These are phyloP conservation scores for Stenoptilia bipunctidactyla DNA, from an alignment of 2,888 invertebrate species.

Conservation along the genomic window DNA sequence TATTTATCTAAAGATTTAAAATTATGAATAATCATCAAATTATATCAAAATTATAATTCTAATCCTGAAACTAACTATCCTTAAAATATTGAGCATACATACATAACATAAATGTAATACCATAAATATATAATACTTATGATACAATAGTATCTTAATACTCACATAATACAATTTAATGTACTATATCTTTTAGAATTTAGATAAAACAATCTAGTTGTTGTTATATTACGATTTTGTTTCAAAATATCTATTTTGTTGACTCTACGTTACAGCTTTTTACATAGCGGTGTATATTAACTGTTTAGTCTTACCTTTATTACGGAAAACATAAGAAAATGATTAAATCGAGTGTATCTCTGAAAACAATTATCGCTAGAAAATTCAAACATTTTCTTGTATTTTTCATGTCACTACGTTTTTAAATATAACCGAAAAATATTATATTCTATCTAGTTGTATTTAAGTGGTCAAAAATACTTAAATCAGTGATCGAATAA, in stretches of 20 bases:
- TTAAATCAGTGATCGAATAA: slow-evolving; percentile 68
- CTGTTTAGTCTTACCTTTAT: slow-evolving; percentile 11
- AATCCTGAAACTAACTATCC: too few species aligned
- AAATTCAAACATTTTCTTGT: too few species aligned
- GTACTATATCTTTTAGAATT: too few species aligned
- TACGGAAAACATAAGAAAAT: slow-evolving; percentile 12
- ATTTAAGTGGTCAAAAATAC: slow-evolving; percentile 39
- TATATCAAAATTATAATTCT: too few species aligned
- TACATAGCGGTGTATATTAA: slow-evolving; percentile 26
- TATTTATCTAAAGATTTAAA: too few species aligned
- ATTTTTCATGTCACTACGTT: too few species aligned
- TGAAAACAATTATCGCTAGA: too few species aligned
- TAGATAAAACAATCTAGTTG: slow-evolving; percentile 1
- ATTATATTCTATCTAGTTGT: slow-evolving; percentile 49
- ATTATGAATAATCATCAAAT: too few species aligned
- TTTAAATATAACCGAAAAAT: slow-evolving; percentile 23
- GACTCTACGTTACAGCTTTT: slow-evolving; percentile 31
- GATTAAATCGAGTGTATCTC: too few species aligned
- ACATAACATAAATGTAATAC: too few species aligned
- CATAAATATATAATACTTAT: too few species aligned
- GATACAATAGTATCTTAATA: slow-evolving; percentile 1
- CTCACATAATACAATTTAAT: background rate
- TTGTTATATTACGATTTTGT: slow-evolving; percentile 8
- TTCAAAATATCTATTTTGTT: slow-evolving; percentile 22
- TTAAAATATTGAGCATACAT: too few species aligned